Evolutionary conservation across 2,888 invertebrate species (phyloP).

Genomic region (Euphydryas editha): DNA sequence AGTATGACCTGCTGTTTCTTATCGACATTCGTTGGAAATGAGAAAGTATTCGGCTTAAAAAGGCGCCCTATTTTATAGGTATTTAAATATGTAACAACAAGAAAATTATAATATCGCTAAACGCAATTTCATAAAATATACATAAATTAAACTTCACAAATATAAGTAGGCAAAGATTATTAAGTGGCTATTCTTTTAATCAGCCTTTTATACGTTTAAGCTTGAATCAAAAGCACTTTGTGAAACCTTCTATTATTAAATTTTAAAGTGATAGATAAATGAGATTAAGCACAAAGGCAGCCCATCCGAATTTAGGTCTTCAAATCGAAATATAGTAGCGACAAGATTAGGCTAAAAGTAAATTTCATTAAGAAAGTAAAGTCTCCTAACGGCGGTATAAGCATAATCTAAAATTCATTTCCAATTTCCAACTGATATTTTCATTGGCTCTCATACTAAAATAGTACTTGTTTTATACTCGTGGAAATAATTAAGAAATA

Average conservation of each 20-base stretch:
- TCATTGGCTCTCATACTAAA: not conserved
- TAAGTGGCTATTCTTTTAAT: not conserved
- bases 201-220: slow-evolving; percentile 1
- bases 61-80: too few species aligned
- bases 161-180: too few species aligned
- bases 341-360: slow-evolving; percentile 22
- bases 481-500: not conserved
- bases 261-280: slow-evolving; percentile 16
- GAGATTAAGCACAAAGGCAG: slow-evolving; percentile 20
- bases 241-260: slow-evolving; percentile 13
- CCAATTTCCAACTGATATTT: not conserved
- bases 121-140: too few species aligned
- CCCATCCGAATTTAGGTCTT: slow-evolving; percentile 21
- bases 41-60: too few species aligned
- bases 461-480: not conserved
- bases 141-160: too few species aligned
- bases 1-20: too few species aligned
- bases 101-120: too few species aligned
- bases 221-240: slow-evolving; percentile 11
- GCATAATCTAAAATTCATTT: slow-evolving; percentile 2
- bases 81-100: too few species aligned
- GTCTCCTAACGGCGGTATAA: slow-evolving; percentile 21
- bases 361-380: slow-evolving; percentile 27
- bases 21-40: too few species aligned
- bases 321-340: slow-evolving; percentile 22